Percentiles rank a stretch among this genome's conserved stretches.
Evolutionary conservation across 2,113 vertebrate species (phyloP).

Genomic region (Corythornis cristatus): DNA sequence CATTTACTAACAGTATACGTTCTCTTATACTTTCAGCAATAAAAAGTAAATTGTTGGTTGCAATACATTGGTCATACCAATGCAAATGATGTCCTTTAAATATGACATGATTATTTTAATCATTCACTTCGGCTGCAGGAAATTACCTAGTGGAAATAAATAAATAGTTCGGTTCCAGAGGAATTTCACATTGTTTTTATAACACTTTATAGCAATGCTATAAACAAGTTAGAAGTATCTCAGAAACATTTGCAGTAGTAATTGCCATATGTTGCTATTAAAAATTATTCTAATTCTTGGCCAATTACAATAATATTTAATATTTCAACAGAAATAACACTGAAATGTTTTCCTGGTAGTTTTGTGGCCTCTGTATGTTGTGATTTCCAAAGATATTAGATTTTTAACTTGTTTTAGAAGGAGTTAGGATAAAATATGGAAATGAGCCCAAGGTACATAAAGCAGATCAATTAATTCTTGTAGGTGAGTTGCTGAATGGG

Average conservation of each 20-base stretch:
- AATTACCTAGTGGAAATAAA: slow-evolving; percentile 9
- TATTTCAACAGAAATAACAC: neutral
- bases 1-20: neutral
- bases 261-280: neutral
- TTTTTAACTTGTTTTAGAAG: neutral
- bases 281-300: neutral
- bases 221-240: slow-evolving; percentile 9
- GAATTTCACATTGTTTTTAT: neutral
- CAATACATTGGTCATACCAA: slow-evolving; percentile 28
- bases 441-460: neutral
- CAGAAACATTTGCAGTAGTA: neutral
- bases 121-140: slow-evolving; percentile 4
- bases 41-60: slow-evolving; percentile 14
- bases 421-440: neutral
- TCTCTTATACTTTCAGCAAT: neutral
- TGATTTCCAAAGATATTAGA: neutral
- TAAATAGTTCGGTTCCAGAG: neutral
- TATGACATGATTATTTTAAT: slow-evolving; percentile 12
- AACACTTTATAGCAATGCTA: neutral
- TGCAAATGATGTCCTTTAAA: slow-evolving; percentile 64
- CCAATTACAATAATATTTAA: neutral
- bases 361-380: neutral
- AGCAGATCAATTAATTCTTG: neutral
- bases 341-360: neutral
- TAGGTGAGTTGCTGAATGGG: neutral